Evolutionary conservation across 2,797 vertebrate species (phyloP).

Genomic region (Coregonus suidteri): DNA sequence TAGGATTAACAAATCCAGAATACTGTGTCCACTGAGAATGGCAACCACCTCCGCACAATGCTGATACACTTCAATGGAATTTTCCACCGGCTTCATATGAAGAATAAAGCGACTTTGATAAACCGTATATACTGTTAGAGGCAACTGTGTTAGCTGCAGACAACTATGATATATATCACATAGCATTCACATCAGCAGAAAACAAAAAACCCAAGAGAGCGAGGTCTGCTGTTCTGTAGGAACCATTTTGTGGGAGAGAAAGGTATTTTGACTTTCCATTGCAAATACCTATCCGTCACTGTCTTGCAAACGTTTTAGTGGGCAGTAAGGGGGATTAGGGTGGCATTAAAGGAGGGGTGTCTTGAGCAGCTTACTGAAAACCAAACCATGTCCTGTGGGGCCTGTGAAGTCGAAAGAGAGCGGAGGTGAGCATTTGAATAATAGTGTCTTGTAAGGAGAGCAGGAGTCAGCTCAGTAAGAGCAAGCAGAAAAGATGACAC

Average conservation of each 20-base stretch:
- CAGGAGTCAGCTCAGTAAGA: neutral
- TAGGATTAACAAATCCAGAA: too few relatives aligned
- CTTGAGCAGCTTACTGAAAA: constrained; percentile 81
- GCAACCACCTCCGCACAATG: too few relatives aligned
- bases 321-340: neutral
- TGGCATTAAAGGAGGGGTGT: neutral
- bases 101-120: neutral
- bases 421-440: constrained; percentile 14
- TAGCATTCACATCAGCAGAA: neutral
- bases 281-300: too few relatives aligned
- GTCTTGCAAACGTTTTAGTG: too few relatives aligned
- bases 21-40: too few relatives aligned
- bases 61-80: too few relatives aligned
- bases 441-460: constrained; percentile 66
- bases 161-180: neutral
- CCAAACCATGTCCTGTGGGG: constrained; percentile 81
- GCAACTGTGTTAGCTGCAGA: neutral
- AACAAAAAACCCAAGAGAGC: neutral
- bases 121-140: neutral
- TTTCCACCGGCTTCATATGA: too few relatives aligned
- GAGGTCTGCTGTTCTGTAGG: neutral
- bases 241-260: constrained; percentile 10
- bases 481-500: neutral
- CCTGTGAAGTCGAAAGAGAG: constrained; percentile 69
- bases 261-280: neutral